Conservation (phyloP, 2,113 vertebrate species). For the Romanogobio albipinnatus region DNA sequence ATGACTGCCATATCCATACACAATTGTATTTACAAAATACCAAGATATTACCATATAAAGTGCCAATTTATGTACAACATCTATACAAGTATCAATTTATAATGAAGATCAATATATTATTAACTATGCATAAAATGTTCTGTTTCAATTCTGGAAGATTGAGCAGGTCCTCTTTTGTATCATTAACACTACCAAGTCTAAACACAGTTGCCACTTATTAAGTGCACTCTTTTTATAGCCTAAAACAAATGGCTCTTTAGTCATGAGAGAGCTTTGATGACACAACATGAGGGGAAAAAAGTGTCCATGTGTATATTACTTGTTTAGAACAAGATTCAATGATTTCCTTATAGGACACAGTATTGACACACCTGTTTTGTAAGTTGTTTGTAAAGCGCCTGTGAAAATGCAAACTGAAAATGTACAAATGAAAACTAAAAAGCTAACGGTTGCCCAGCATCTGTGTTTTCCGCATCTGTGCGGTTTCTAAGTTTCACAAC, state of each 20-base stretch:
- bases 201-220: background rate
- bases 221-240: background rate
- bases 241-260: background rate
- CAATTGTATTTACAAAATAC: too few relatives aligned
- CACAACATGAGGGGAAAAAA: background rate
- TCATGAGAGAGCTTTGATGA: background rate
- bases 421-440: background rate
- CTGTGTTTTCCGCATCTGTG: constrained; percentile 21
- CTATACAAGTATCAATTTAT: background rate
- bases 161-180: background rate
- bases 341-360: background rate
- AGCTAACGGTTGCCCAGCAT: constrained; percentile 18
- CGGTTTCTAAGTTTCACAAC: background rate
- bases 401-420: background rate
- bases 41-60: background rate
- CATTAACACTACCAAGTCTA: background rate
- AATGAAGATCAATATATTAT: background rate
- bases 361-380: too few relatives aligned
- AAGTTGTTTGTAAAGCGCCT: background rate
- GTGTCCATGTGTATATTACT: background rate
- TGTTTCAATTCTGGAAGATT: background rate
- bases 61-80: background rate
- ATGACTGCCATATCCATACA: background rate
- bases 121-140: background rate
- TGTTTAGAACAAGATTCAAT: background rate